Evolutionary conservation across 2,113 vertebrate genomes (phyloP).

Genomic region (Oncorhynchus masou): DNA sequence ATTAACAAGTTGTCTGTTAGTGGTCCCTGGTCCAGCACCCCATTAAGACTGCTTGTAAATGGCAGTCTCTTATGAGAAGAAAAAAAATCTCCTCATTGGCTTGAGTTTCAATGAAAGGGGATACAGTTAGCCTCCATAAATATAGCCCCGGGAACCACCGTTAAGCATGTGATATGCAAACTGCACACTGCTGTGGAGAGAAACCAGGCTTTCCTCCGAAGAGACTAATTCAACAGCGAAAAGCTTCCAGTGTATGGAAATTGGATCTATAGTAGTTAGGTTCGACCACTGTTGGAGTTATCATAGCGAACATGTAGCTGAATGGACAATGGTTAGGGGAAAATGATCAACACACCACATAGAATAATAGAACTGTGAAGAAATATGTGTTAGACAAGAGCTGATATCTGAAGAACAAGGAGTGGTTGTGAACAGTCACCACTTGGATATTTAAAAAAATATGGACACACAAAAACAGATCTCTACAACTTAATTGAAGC

Average conservation of each 20-base stretch:
- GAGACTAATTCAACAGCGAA: constrained; percentile 44
- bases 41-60: constrained; percentile 70
- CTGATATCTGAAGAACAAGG: neutral
- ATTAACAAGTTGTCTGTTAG: no score
- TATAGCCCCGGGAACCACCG: constrained; percentile 65
- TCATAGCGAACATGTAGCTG: constrained; percentile 56
- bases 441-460: neutral
- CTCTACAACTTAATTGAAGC: constrained; percentile 22
- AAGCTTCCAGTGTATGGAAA: constrained; percentile 48
- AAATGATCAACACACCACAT: neutral
- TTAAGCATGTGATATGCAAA: constrained; percentile 64
- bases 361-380: neutral
- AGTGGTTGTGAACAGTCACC: neutral
- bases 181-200: constrained; percentile 40
- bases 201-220: constrained; percentile 44
- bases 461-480: neutral
- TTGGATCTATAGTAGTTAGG: constrained; percentile 28
- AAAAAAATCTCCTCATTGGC: constrained; percentile 59
- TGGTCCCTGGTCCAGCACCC: neutral
- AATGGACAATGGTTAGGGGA: constrained; percentile 40
- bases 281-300: constrained; percentile 12
- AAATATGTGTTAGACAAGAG: neutral
- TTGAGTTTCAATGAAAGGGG: constrained; percentile 69
- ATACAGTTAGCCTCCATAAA: constrained; percentile 73
- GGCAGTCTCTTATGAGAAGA: constrained; percentile 72